Conservation (phyloP, 2,797 vertebrate genomes). For the Chelon labrosus region DNA sequence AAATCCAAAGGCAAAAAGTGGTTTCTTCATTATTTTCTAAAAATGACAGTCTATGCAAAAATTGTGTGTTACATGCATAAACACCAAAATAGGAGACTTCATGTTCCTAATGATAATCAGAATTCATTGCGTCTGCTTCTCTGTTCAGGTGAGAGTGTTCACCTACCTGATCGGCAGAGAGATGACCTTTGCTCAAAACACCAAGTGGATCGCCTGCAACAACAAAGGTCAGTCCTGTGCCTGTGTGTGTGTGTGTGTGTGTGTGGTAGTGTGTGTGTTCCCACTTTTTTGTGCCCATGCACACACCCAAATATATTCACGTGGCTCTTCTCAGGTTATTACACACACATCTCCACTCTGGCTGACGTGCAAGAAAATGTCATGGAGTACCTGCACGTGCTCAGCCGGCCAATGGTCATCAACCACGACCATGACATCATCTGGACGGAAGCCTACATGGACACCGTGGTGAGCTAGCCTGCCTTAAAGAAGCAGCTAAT, state of each 20-base stretch:
- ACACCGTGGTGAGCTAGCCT: constrained; percentile 88
- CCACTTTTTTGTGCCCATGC: not conserved
- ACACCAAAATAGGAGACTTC: not conserved
- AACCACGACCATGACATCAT: constrained; percentile 97
- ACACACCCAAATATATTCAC: not conserved
- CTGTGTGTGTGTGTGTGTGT: not conserved
- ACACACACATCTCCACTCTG: constrained; percentile 96
- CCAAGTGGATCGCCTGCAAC: constrained; percentile 98
- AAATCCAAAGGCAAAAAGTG: too few relatives aligned
- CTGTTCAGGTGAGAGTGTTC: constrained; percentile 92
- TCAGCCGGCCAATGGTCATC: constrained; percentile 98
- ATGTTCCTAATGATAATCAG: not conserved
- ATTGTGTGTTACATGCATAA: not conserved
- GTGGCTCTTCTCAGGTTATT: constrained; percentile 87
- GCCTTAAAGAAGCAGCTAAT: constrained; percentile 12
- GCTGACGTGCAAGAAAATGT: constrained; percentile 98
- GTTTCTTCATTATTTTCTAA: too few relatives aligned
- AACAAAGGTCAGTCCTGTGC: constrained; percentile 90
- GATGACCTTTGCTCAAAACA: constrained; percentile 94
- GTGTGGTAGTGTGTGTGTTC: too few relatives aligned
- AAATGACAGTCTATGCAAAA: not conserved
- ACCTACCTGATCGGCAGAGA: constrained; percentile 98
- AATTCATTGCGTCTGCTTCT: constrained; percentile 1
- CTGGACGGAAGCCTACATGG: constrained; percentile 99
- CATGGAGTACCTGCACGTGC: constrained; percentile 98